Conservation (phyloP, 2,797 vertebrate species). For the Lutjanus campechanus region DNA sequence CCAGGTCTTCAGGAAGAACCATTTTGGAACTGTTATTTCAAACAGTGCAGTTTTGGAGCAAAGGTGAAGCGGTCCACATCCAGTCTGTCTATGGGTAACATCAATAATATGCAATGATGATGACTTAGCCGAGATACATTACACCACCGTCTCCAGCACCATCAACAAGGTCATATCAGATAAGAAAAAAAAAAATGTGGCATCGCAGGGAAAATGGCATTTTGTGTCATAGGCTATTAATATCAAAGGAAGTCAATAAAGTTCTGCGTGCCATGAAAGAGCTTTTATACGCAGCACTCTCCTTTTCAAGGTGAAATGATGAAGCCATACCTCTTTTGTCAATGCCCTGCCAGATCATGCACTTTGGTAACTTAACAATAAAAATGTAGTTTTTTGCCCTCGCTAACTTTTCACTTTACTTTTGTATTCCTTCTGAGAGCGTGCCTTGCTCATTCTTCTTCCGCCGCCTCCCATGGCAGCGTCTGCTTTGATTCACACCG, state of each 20-base stretch:
- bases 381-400: conserved; percentile 6
- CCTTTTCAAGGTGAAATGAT: conserved; percentile 69
- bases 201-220: conserved; percentile 56
- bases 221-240: conserved; percentile 70
- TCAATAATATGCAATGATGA: conserved; percentile 42
- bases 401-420: conserved; percentile 54
- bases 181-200: conserved; percentile 21
- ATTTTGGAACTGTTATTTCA: too few relatives aligned
- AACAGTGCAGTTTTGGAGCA: conserved; percentile 10
- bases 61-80: conserved; percentile 26
- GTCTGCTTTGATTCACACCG: conserved; percentile 74
- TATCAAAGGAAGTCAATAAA: conserved; percentile 74
- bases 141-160: conserved; percentile 42
- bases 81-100: conserved; percentile 31
- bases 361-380: conserved; percentile 39
- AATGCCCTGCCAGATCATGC: conserved; percentile 40
- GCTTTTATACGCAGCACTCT: conserved; percentile 42
- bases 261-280: conserved; percentile 26
- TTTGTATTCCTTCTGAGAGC: conserved; percentile 48
- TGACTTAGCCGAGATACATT: conserved; percentile 56
- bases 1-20: too few relatives aligned
- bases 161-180: conserved; percentile 70
- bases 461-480: conserved; percentile 47
- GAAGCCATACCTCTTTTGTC: conserved; percentile 54
- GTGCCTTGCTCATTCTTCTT: conserved; percentile 52